Percentiles rank a stretch among this genome's conserved stretches.
phyloP scores from a whole-genome alignment of 2,797 vertebrate genomes.

The Phylloscopus collybita region DNA sequence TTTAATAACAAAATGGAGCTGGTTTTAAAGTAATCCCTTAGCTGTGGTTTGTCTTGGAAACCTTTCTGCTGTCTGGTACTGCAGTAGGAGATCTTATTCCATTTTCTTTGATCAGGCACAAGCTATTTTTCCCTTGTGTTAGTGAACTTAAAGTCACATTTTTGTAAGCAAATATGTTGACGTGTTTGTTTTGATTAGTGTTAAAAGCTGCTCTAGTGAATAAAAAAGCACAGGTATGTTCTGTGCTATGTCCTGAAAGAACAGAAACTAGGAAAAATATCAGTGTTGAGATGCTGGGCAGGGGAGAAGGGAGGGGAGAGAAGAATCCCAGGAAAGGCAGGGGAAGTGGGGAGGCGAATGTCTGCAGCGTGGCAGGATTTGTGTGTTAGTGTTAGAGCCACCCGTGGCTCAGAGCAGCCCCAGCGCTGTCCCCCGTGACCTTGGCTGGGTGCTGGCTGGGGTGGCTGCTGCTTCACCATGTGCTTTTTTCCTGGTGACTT shows the following conservation, averaged over 20 bases:
- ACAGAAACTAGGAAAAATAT: background rate
- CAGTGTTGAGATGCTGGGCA: background rate
- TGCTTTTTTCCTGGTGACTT: conserved; percentile 73
- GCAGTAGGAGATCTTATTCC: background rate
- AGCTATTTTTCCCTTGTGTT: background rate
- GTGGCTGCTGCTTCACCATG: conserved; percentile 46
- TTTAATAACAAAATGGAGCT: background rate
- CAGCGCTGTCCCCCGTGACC: conserved; percentile 64
- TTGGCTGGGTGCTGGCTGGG: conserved; percentile 64
- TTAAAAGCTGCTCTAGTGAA: background rate
- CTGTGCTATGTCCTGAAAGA: background rate
- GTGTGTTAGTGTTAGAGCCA: background rate
- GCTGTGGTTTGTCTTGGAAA: background rate
- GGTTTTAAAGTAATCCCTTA: background rate
- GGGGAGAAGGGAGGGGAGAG: fast-evolving
- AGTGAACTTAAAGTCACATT: background rate
- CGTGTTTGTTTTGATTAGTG: background rate
- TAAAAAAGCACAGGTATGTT: background rate
- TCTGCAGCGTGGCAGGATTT: background rate
- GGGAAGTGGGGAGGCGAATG: background rate
- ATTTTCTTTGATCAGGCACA: background rate
- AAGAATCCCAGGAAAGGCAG: background rate
- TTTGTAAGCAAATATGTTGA: background rate
- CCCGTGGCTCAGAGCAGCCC: background rate
- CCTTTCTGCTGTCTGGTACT: background rate